phyloP scores from a whole-genome alignment of 2,888 invertebrate genomes.

The Meloe dianella region DNA sequence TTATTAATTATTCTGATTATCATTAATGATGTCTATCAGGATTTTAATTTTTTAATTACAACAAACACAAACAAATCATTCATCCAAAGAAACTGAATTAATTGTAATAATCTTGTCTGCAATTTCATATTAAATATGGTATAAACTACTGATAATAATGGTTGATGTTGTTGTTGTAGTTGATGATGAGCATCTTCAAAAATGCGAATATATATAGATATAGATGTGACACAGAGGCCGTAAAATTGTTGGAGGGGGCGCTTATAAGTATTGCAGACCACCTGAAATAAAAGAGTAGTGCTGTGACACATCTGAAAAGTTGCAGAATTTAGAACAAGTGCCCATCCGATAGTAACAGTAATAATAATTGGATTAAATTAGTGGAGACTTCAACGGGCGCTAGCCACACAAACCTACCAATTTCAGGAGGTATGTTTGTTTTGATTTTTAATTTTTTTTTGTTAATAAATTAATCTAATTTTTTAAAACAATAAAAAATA shows the following conservation, averaged over 20 bases:
- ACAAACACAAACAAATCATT: too few relatives aligned
- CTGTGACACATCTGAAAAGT: conserved; percentile 47
- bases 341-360: neutral
- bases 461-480: too few relatives aligned
- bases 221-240: conserved; percentile 26
- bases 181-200: conserved; percentile 31
- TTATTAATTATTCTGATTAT: neutral
- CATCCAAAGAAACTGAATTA: too few relatives aligned
- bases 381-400: conserved; percentile 22
- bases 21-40: neutral
- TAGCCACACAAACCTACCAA: neutral
- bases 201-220: conserved; percentile 36
- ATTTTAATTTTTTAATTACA: neutral
- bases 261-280: conserved; percentile 53
- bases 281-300: conserved; percentile 48
- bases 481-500: too few relatives aligned
- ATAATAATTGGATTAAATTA: conserved; percentile 13
- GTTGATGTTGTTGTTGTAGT: neutral
- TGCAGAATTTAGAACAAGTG: conserved; percentile 38
- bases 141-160: neutral
- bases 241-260: conserved; percentile 47
- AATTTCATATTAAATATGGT: too few relatives aligned
- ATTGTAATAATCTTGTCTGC: too few relatives aligned
- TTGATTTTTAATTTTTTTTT: neutral
- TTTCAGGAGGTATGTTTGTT: neutral